Evolutionary conservation across 2,888 invertebrate genomes (phyloP).

Genomic region (Petrolisthes manimaculis): DNA sequence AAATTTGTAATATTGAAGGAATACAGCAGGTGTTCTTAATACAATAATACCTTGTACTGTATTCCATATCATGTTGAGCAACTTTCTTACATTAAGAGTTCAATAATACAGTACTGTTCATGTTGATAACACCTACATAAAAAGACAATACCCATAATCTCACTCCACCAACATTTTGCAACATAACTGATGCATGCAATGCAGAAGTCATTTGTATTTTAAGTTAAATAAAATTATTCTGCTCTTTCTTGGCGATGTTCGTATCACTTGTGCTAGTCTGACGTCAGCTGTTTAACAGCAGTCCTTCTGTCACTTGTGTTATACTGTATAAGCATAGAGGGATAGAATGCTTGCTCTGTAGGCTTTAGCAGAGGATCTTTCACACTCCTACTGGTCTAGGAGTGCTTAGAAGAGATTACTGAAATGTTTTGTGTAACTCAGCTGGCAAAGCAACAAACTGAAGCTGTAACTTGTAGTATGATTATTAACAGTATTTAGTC

Average conservation of each 20-base stretch:
- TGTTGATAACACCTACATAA: too few species aligned
- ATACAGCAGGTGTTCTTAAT: too few species aligned
- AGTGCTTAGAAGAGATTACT: slow-evolving; percentile 39
- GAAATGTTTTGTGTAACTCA: not conserved
- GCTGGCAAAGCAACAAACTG: not conserved
- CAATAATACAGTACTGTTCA: too few species aligned
- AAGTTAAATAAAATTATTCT: too few species aligned
- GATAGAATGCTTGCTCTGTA: slow-evolving; percentile 42
- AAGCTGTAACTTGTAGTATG: slow-evolving; percentile 8
- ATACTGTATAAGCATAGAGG: slow-evolving; percentile 37
- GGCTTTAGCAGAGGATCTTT: slow-evolving; percentile 33
- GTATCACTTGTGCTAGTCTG: slow-evolving; percentile 26
- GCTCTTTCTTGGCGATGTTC: not conserved
- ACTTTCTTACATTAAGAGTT: too few species aligned
- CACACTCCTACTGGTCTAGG: slow-evolving; percentile 60
- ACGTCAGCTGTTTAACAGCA: slow-evolving; percentile 15
- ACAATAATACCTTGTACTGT: too few species aligned
- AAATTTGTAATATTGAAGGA: too few species aligned
- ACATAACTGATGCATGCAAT: too few species aligned
- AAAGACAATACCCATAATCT: too few species aligned
- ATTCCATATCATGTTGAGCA: too few species aligned
- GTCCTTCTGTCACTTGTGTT: slow-evolving; percentile 11
- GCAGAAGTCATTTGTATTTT: too few species aligned
- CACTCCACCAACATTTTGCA: too few species aligned
- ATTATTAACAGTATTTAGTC: slow-evolving; percentile 17